Evolutionary conservation across 2,797 vertebrate genomes (phyloP).

Genomic region (Balearica regulorum): DNA sequence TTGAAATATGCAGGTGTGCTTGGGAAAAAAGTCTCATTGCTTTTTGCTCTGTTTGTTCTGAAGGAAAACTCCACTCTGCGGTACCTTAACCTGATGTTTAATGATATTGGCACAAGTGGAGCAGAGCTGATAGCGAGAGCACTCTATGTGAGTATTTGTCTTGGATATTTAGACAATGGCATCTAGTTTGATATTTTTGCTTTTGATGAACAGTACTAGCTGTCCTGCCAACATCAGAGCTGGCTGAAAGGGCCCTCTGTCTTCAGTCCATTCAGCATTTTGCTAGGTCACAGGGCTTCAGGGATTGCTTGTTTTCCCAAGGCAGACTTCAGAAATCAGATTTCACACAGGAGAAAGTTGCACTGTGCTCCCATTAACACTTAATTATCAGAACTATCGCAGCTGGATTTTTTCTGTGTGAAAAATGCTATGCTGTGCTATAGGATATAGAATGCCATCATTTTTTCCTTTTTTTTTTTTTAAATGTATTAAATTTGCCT

Average conservation of each 20-base stretch:
- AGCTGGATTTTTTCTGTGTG: background rate
- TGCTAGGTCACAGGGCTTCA: background rate
- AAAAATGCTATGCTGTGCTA: background rate
- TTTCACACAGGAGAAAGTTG: slow-evolving; percentile 7
- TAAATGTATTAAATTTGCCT: background rate
- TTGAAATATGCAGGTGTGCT: background rate
- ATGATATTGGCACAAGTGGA: slow-evolving; percentile 81
- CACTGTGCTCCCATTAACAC: background rate
- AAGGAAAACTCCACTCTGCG: slow-evolving; percentile 68
- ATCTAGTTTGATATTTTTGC: background rate
- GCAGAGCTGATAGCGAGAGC: slow-evolving; percentile 80
- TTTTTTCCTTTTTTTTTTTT: rapidly evolving
- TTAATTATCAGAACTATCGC: background rate
- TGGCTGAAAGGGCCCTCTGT: slow-evolving; percentile 35
- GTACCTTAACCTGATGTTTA: slow-evolving; percentile 87
- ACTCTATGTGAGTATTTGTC: slow-evolving; percentile 78
- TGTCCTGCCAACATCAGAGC: slow-evolving; percentile 18
- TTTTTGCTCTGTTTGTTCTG: slow-evolving; percentile 33
- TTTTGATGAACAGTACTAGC: background rate
- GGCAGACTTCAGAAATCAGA: slow-evolving; percentile 14
- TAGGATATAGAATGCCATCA: background rate
- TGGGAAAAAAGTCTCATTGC: background rate
- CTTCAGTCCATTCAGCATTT: background rate
- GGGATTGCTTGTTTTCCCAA: slow-evolving; percentile 3
- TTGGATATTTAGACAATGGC: background rate